These are phyloP conservation scores for Drosophila stalkeri DNA, from an alignment of 2,888 invertebrate species.

Conservation along the genomic window DNA sequence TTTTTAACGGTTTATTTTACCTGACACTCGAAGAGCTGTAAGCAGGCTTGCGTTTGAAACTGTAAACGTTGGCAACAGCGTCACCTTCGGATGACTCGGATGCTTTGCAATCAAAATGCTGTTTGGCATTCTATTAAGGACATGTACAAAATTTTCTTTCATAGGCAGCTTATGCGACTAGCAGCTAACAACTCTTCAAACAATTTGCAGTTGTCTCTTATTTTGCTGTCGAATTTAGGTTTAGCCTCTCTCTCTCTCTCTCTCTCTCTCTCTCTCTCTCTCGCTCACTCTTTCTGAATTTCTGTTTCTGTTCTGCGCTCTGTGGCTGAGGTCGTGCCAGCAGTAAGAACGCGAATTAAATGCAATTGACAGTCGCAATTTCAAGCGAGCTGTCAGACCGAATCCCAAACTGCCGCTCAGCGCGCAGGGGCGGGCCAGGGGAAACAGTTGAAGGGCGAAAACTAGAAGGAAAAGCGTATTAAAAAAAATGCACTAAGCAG, in stretches of 20 bases:
- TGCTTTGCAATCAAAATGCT: conserved; percentile 26
- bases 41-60: conserved; percentile 63
- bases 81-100: conserved; percentile 44
- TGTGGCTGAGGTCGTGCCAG: conserved; percentile 68
- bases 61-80: conserved; percentile 62
- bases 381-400: conserved; percentile 81
- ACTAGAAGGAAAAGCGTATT: conserved; percentile 15
- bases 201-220: conserved; percentile 23
- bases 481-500: conserved; percentile 18
- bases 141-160: conserved; percentile 3
- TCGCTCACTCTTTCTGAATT: neutral
- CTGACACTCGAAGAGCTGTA: conserved; percentile 52
- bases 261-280: neutral
- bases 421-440: conserved; percentile 5
- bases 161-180: neutral
- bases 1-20: conserved; percentile 75
- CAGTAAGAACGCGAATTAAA: conserved; percentile 76
- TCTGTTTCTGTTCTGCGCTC: neutral
- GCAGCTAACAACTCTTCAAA: neutral
- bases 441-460: conserved; percentile 27
- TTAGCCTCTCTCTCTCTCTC: neutral
- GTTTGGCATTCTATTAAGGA: conserved; percentile 9
- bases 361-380: conserved; percentile 85
- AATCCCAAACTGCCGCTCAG: conserved; percentile 78
- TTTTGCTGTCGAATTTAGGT: conserved; percentile 22